Evolutionary conservation across 1,140 invertebrate species (phyloP), one percentile per base, ranked within the genome.

Genomic region (Drosophila tropicalis): DNA sequence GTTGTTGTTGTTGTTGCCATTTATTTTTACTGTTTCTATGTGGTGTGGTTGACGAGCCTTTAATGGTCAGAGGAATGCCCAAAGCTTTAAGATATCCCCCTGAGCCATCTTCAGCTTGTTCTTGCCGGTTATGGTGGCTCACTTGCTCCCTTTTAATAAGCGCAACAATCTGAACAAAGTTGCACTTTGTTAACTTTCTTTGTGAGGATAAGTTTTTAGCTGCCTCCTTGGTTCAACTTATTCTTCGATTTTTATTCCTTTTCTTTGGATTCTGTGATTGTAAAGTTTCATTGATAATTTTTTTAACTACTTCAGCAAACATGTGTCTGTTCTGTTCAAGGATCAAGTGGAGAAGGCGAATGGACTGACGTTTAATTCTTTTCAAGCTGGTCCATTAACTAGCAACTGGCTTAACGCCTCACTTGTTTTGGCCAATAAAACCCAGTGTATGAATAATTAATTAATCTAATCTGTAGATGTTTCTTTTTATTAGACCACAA

Each of bases 231-330:
- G n/a, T 56, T 17, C 15, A 1, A 17, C 5, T 15, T 47, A 6
- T 9, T 32, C 1, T 51, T 25, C n/a, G 41, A 7, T 22, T 34
- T 13, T 13, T 5, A 5, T 1, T 22, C 25, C n/a, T 29, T 22
- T 13, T 15, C 39, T 56, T 32, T 41, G 17, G 63, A n/a, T n/a
- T n/a, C 72, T 67, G 72, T 83, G 80, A 83, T 86, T 86, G 83
- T 87, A 86, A 86, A 86, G 76, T 86, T 86, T 86, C 79, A 87
- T 86, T 86, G 83, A 86, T 86, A 87, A 86, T 87, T 86, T 87
- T 86, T 87, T 87, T 87, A 86, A 87, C 83, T 81, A 86, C 72
- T 71, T 63, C 66, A 64, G 72, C 47, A 70, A 44, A 81, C 67
- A 81, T 71, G 74, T 77, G 71, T 68, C 39, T 13, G 57, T 34